phyloP scores from a whole-genome alignment of 2,797 vertebrate species.

The Intellagama lesueurii region DNA sequence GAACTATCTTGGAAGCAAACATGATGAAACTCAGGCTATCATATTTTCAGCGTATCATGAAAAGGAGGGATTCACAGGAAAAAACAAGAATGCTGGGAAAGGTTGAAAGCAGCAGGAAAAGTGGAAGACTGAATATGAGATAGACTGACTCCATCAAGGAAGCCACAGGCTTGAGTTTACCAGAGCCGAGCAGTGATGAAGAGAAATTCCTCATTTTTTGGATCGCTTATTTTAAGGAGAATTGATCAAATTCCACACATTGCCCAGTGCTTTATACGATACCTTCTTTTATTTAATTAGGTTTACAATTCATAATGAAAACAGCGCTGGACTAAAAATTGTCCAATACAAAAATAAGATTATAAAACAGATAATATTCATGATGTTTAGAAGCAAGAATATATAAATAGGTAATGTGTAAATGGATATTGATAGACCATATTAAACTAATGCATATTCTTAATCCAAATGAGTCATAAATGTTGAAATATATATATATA shows the following conservation, averaged over 20 bases:
- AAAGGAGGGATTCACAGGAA: no score
- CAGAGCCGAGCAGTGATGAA: no score
- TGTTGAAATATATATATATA: background rate
- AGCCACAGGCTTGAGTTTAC: no score
- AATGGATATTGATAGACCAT: background rate
- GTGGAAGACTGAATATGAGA: no score
- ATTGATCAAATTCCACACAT: fast-evolving
- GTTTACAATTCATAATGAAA: background rate
- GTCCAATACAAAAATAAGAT: background rate
- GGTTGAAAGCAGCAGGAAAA: no score
- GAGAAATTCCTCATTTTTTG: background rate
- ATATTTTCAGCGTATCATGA: no score
- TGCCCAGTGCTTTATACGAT: no score
- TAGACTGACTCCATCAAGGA: no score
- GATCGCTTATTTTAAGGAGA: no score
- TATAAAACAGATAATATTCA: background rate
- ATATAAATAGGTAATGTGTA: background rate
- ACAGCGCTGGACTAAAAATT: background rate
- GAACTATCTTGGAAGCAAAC: no score
- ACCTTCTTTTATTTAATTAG: background rate
- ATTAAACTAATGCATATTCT: background rate
- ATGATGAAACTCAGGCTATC: no score
- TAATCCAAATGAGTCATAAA: background rate
- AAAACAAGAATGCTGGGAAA: no score
- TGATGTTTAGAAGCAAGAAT: background rate